These are phyloP conservation scores for Candidula unifasciata DNA, from an alignment of 2,888 invertebrate genomes.

Conservation along the genomic window DNA sequence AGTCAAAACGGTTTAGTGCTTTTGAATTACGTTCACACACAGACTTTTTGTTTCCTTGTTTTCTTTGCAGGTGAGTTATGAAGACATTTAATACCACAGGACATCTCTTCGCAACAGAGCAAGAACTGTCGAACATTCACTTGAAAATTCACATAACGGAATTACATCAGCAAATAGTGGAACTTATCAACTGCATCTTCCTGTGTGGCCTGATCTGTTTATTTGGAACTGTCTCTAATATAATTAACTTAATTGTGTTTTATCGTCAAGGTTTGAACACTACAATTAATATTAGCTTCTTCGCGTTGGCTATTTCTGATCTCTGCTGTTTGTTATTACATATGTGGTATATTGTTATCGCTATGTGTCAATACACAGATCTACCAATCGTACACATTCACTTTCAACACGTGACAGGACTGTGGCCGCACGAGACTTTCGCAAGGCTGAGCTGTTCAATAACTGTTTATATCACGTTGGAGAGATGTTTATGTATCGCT, in stretches of 20 bases:
- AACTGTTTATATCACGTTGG: background rate
- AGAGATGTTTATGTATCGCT: background rate
- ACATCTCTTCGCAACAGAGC: too few relatives aligned
- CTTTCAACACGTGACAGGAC: background rate
- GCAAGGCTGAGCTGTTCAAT: background rate
- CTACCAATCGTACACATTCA: background rate
- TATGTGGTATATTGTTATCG: background rate
- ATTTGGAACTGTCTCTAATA: background rate
- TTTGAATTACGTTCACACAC: too few relatives aligned
- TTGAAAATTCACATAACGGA: too few relatives aligned
- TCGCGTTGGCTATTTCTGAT: background rate
- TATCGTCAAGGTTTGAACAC: background rate
- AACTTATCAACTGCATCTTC: too few relatives aligned
- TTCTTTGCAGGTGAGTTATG: too few relatives aligned
- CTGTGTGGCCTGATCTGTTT: background rate
- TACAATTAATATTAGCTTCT: background rate
- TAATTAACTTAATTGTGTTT: slow-evolving; percentile 3
- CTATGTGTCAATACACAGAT: background rate
- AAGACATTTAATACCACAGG: too few relatives aligned
- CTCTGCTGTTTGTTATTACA: background rate
- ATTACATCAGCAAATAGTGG: too few relatives aligned
- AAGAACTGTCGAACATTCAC: too few relatives aligned
- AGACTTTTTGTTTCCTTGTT: too few relatives aligned
- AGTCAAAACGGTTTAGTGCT: too few relatives aligned
- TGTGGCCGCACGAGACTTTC: background rate